Base-by-base conservation (phyloP, 2,888 invertebrate species). In the Tipula unca region DNA sequence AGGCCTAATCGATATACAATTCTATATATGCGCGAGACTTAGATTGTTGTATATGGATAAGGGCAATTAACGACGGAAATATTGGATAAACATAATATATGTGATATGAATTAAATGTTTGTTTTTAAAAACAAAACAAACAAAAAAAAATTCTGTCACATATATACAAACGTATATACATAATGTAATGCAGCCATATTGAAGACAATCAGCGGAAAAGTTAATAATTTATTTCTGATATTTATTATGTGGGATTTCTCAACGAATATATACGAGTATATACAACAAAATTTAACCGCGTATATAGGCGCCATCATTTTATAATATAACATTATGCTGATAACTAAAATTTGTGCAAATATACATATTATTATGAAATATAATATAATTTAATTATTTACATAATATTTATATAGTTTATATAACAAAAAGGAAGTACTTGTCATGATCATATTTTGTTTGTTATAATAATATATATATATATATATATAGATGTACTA, bases 391-490 rank as follows among this genome's bases (percentile, higher is more conserved):
- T 69, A 25, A 69, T 69, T 69, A 69, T 69, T 69, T 69, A 69
- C 69, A 69, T 69, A 69, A 69, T 69, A 69, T 69, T 69, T 25
- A 69, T 32, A 25, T 69, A 69, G 69, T 69, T 69, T 69, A 69
- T 69, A 69, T 69, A 69, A 69, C 69, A 69, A 69, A 69, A 69
- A 69, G 69, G 69, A 69, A 69, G 69, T 69, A 25, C 69, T 69
- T 69, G 69, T 69, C 69, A 69, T 69, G 69, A 69, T 69, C 69
- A 69, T 20, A 69, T 69, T 69, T 10, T 69, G 69, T 69, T 69
- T 69, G 69, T 69, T 69, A 69, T 25, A 48, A 3, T 25, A 10
- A 0, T 48, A 17, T 48, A 48, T n/a, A 17, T 48, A 69, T 69
- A 69, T 25, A 69, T 25, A 69, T 10, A 25, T 69, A 25, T 69